These are phyloP conservation scores for Chrosomus eos DNA, from an alignment of 2,797 vertebrate genomes.

Conservation along the genomic window DNA sequence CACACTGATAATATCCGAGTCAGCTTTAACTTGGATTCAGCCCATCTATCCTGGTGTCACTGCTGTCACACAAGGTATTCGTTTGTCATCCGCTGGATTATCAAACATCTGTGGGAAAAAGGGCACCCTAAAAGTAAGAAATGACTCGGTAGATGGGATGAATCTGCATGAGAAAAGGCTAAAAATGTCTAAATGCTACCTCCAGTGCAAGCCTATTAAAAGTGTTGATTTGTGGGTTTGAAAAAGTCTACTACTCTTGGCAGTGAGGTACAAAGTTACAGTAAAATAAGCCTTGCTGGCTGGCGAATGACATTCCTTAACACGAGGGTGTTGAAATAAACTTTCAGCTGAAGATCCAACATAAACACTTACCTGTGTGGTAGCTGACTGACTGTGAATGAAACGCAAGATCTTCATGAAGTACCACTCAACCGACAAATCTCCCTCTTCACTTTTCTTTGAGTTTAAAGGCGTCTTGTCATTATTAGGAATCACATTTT, in stretches of 20 bases:
- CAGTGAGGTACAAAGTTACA: not conserved
- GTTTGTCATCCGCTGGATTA: not conserved
- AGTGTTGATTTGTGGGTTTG: not conserved
- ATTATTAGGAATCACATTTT: not conserved
- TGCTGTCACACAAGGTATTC: constrained; percentile 26
- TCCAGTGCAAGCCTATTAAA: not conserved
- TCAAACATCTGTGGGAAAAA: constrained; percentile 40
- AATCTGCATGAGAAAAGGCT: not conserved
- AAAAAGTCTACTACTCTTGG: constrained; percentile 2
- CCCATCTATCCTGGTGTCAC: constrained; percentile 23
- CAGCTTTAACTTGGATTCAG: constrained; percentile 8
- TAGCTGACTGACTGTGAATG: constrained; percentile 22
- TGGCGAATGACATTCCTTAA: not conserved
- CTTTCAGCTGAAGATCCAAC: constrained; percentile 12
- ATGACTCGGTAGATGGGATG: not conserved
- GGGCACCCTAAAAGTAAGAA: constrained; percentile 11
- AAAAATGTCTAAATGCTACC: not conserved
- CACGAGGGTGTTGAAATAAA: constrained; percentile 28
- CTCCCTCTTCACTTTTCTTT: constrained; percentile 16
- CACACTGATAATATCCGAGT: constrained; percentile 17
- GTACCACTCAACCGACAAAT: not conserved
- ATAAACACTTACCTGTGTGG: constrained; percentile 18
- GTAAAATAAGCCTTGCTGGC: not conserved
- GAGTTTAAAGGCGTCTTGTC: not conserved
- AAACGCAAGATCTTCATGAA: constrained; percentile 4